Evolutionary conservation across 2,113 vertebrate species (phyloP).

Genomic region (Rousettus leschenaultii): DNA sequence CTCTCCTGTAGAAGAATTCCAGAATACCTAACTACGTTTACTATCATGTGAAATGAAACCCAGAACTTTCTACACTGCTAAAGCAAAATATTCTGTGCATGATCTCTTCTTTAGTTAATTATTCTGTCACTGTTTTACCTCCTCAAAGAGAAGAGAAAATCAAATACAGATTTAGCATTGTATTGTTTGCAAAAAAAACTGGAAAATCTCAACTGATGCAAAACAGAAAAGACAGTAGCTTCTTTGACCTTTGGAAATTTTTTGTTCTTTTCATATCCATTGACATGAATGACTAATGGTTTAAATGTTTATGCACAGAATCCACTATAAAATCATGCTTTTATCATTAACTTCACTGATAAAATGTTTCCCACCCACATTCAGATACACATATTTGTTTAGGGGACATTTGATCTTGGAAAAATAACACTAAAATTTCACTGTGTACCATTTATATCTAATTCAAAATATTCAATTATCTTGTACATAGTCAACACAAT

Average conservation of each 20-base stretch:
- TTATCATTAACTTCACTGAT: conserved; percentile 50
- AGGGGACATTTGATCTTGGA: neutral
- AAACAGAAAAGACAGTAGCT: conserved; percentile 79
- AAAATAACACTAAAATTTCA: neutral
- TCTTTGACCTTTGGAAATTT: conserved; percentile 80
- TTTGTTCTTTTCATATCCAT: conserved; percentile 58
- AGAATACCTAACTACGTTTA: neutral
- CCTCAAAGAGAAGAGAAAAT: conserved; percentile 72
- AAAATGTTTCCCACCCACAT: conserved; percentile 60
- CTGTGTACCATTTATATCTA: neutral
- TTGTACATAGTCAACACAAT: neutral
- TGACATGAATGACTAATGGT: conserved; percentile 72
- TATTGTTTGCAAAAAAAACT: conserved; percentile 71
- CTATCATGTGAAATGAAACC: conserved; percentile 59
- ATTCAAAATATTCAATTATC: neutral
- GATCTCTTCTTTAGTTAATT: conserved; percentile 74
- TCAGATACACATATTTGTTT: conserved; percentile 20
- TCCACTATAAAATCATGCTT: conserved; percentile 55
- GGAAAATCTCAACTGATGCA: conserved; percentile 78
- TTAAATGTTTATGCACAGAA: conserved; percentile 45
- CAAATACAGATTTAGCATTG: conserved; percentile 68
- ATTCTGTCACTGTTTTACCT: conserved; percentile 19
- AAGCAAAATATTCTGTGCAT: conserved; percentile 33
- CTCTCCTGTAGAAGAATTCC: neutral
- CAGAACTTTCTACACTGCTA: conserved; percentile 39